Evolutionary conservation across 2,113 vertebrate genomes (phyloP).

Genomic region (Heterotilapia buettikoferi): DNA sequence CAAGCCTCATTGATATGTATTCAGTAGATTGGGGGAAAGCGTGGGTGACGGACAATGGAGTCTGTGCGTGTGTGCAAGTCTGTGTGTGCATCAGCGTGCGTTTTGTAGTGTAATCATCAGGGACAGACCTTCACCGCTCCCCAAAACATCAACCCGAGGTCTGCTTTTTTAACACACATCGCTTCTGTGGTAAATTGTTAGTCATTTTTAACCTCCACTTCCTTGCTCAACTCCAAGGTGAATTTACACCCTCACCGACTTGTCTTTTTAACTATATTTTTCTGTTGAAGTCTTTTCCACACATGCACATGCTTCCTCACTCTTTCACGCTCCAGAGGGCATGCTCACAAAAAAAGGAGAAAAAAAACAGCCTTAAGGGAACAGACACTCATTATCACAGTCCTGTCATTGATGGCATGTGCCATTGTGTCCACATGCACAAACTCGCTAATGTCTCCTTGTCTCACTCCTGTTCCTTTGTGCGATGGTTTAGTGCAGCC

Average conservation of each 20-base stretch:
- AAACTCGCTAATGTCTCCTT: conserved; percentile 13
- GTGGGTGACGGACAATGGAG: conserved; percentile 86
- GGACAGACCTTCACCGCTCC: conserved; percentile 44
- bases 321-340: conserved; percentile 1
- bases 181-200: conserved; percentile 74
- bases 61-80: conserved; percentile 59
- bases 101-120: conserved; percentile 49
- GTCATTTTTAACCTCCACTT: conserved; percentile 87
- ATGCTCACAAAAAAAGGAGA: background rate
- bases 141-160: conserved; percentile 30
- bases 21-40: conserved; percentile 70
- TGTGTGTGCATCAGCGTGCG: background rate
- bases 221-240: conserved; percentile 57
- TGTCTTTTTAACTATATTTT: background rate
- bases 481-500: conserved; percentile 7
- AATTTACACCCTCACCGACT: conserved; percentile 64
- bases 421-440: conserved; percentile 33
- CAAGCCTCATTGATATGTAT: conserved; percentile 91
- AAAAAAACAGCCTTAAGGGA: conserved; percentile 37
- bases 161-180: background rate
- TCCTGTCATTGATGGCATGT: conserved; percentile 71
- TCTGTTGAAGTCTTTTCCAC: conserved; percentile 1
- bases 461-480: conserved; percentile 8
- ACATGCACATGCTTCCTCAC: background rate
- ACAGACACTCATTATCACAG: conserved; percentile 58